These are phyloP conservation scores for Drosophila infuscata DNA, from an alignment of 2,888 invertebrate genomes.

Conservation along the genomic window DNA sequence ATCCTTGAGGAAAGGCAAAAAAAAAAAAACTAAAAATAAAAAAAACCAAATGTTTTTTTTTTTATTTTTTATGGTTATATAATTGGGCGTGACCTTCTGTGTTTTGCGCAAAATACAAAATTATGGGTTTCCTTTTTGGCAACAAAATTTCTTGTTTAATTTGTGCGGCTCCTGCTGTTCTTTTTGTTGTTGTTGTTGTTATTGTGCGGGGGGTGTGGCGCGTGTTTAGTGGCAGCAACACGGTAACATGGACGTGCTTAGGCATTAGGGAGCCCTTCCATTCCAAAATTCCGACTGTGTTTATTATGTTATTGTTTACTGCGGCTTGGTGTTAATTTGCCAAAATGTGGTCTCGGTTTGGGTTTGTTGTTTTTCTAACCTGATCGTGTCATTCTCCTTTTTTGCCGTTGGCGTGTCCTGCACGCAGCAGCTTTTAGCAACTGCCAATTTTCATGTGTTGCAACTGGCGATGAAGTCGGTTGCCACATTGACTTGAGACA, in stretches of 20 bases:
- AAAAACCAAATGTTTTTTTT: slow-evolving; percentile 21
- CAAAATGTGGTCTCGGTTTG: slow-evolving; percentile 69
- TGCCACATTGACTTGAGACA: slow-evolving; percentile 37
- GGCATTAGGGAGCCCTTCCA: slow-evolving; percentile 74
- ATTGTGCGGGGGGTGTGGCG: slow-evolving; percentile 62
- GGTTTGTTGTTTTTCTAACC: slow-evolving; percentile 50
- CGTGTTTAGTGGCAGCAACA: slow-evolving; percentile 75
- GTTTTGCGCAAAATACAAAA: slow-evolving; percentile 77
- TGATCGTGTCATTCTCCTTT: slow-evolving; percentile 59
- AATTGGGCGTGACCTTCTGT: slow-evolving; percentile 67
- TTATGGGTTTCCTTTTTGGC: slow-evolving; percentile 70
- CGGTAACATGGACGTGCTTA: slow-evolving; percentile 71
- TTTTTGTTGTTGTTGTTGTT: background rate
- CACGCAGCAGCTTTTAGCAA: slow-evolving; percentile 16
- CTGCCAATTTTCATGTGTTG: slow-evolving; percentile 74
- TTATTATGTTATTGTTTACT: slow-evolving; percentile 17
- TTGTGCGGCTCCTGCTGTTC: slow-evolving; percentile 29
- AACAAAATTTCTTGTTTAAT: slow-evolving; percentile 52
- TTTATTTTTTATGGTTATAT: slow-evolving; percentile 20
- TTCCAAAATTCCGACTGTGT: slow-evolving; percentile 31
- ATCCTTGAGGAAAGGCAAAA: slow-evolving; percentile 36
- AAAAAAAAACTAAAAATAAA: slow-evolving; percentile 5
- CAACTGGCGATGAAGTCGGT: slow-evolving; percentile 55
- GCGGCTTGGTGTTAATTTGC: slow-evolving; percentile 68
- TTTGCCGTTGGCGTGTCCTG: slow-evolving; percentile 67